phyloP scores from a whole-genome alignment of 2,888 invertebrate genomes.

The Cosmopolites sordidus region DNA sequence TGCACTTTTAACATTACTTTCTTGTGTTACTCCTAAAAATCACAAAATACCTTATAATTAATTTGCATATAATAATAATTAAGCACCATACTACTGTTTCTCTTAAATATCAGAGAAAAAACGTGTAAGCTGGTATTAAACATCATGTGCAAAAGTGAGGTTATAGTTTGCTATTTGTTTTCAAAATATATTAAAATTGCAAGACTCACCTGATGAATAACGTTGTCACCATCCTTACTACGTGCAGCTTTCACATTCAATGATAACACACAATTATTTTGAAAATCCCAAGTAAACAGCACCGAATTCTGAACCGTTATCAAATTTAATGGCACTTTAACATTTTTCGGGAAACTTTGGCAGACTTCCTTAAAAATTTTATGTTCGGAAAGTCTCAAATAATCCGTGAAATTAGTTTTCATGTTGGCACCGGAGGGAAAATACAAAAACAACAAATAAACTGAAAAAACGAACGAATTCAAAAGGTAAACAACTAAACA shows the following conservation, averaged over 20 bases:
- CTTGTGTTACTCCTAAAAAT: too few relatives aligned
- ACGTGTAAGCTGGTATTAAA: too few relatives aligned
- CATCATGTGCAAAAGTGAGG: too few relatives aligned
- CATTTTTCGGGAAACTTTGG: slow-evolving; percentile 52
- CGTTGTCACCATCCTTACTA: slow-evolving; percentile 48
- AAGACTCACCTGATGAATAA: slow-evolving; percentile 60
- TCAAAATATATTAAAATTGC: too few relatives aligned
- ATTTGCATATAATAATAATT: too few relatives aligned
- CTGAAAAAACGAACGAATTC: not conserved
- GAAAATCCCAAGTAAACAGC: slow-evolving; percentile 63
- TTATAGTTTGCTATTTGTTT: too few relatives aligned
- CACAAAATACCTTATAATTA: too few relatives aligned
- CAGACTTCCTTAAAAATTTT: slow-evolving; percentile 59
- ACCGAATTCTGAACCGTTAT: slow-evolving; percentile 63
- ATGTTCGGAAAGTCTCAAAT: slow-evolving; percentile 56
- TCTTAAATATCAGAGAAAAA: too few relatives aligned
- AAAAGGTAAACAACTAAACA: slow-evolving; percentile 3
- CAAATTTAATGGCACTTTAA: slow-evolving; percentile 59
- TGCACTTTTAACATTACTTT: too few relatives aligned
- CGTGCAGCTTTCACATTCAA: slow-evolving; percentile 55
- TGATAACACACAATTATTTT: slow-evolving; percentile 60
- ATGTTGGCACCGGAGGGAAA: slow-evolving; percentile 1
- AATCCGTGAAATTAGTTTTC: slow-evolving; percentile 58
- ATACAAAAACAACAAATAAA: not conserved
- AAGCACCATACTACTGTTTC: too few relatives aligned